Evolutionary conservation across 92 coral and sea anemone genomes (phyloP).

Genomic region (Phenganax subtilis): DNA sequence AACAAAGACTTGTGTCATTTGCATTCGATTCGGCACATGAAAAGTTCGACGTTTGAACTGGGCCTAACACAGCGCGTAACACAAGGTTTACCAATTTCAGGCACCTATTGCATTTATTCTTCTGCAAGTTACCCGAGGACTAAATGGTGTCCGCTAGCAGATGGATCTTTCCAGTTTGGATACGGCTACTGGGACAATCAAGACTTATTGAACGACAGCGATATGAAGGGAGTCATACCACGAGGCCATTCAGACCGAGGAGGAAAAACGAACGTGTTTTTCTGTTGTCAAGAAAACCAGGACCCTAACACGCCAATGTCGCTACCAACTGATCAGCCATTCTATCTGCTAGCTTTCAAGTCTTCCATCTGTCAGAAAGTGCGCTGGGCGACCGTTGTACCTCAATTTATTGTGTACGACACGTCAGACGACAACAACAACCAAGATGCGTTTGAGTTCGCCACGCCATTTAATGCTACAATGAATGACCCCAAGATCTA

Average conservation of each 20-base stretch:
- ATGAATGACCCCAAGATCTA: constrained; percentile 18
- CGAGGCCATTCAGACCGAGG: background rate
- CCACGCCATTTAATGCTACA: constrained; percentile 21
- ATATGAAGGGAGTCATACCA: constrained; percentile 22
- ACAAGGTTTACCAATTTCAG: background rate
- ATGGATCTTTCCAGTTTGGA: background rate
- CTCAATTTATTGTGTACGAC: constrained; percentile 21
- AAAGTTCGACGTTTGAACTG: too few relatives aligned
- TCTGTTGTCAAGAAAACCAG: constrained; percentile 24
- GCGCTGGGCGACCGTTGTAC: constrained; percentile 19
- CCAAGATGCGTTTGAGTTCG: background rate
- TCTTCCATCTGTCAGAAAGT: constrained; percentile 38
- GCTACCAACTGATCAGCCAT: constrained; percentile 31
- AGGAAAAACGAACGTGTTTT: constrained; percentile 6
- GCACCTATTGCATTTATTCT: constrained; percentile 30
- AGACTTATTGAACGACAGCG: constrained; percentile 17
- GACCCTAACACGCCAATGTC: constrained; percentile 25
- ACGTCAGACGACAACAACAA: constrained; percentile 10
- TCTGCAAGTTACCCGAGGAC: background rate
- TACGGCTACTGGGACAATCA: constrained; percentile 18
- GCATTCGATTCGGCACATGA: too few relatives aligned
- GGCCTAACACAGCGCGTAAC: too few relatives aligned
- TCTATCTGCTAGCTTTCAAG: constrained; percentile 25
- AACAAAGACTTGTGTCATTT: too few relatives aligned
- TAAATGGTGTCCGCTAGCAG: background rate